Base-by-base conservation (phyloP, 2,113 vertebrate species). In the Mola mola region DNA sequence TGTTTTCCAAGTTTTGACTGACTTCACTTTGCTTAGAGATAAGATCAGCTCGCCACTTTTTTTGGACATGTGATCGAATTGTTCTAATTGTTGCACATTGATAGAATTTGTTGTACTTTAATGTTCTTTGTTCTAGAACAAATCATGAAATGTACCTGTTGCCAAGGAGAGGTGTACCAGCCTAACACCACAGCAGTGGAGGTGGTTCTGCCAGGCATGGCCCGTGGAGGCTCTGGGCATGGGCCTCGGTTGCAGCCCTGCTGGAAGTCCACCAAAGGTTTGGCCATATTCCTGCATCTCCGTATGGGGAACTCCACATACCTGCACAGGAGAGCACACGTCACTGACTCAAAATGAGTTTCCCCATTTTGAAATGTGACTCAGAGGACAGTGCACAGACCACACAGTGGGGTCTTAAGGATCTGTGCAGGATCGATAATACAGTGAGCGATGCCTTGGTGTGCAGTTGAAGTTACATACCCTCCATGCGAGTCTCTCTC, bases 91-190 rank as follows among this genome's bases (percentile, higher is more conserved):
- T n/a, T n/a, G n/a, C n/a, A n/a, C n/a, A n/a, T n/a, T n/a, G n/a
- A n/a, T n/a, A n/a, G n/a, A n/a, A n/a, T n/a, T n/a, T n/a, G n/a
- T n/a, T n/a, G n/a, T n/a, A n/a, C n/a, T n/a, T n/a, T n/a, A n/a
- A n/a, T n/a, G n/a, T n/a, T n/a, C n/a, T n/a, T n/a, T n/a, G n/a
- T n/a, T n/a, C n/a, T n/a, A n/a, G n/a, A n/a, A n/a, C n/a, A n/a
- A n/a, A 4, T 40, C 41, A 26, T 12, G 24, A 42, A 49, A 38
- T 21, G 42, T 87, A 97, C 97, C 95, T 96, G 95, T 75, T 96
- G 95, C 97, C 97, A 99, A 8, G 95, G 95, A 0, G 95, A 97
- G 0, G 95, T 85, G 52, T 96, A 96, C 97, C 97, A 99, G 59
- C 91, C 94, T 0, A 90, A 83, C 1, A 88, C 78, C 66, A 75